Evolutionary conservation across 2,113 vertebrate genomes (phyloP).

Genomic region (Alces alces): DNA sequence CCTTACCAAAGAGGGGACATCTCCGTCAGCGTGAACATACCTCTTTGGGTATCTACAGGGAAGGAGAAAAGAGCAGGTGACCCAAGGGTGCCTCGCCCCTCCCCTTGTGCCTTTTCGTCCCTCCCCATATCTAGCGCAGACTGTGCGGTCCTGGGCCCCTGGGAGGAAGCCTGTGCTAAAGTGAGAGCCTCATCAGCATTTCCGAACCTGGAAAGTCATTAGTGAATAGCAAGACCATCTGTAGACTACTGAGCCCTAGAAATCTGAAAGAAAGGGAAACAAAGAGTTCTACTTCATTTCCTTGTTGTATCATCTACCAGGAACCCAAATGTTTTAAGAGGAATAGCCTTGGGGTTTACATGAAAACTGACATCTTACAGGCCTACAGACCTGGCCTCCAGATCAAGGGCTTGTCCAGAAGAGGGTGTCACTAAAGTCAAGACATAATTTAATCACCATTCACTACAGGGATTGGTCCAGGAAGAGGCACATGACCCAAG

Average conservation of each 20-base stretch:
- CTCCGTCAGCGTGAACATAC: conserved; percentile 69
- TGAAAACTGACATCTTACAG: neutral
- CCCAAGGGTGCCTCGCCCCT: too few relatives aligned
- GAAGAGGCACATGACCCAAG: neutral
- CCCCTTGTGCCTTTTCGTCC: accelerated
- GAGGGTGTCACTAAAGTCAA: neutral
- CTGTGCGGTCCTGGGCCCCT: neutral
- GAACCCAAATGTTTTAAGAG: neutral
- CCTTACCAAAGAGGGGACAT: conserved; percentile 16
- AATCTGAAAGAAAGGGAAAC: neutral
- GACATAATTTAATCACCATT: neutral
- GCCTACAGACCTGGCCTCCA: neutral
- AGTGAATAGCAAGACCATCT: neutral
- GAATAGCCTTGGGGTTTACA: neutral
- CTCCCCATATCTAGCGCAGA: neutral
- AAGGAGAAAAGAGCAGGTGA: conserved; percentile 52
- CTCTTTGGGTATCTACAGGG: conserved; percentile 84
- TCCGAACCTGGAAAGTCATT: neutral
- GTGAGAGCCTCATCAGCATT: neutral
- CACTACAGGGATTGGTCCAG: neutral
- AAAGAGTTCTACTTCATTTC: neutral
- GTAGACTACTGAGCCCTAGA: neutral
- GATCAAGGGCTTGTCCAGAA: neutral
- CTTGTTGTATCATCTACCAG: neutral
- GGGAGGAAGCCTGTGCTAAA: neutral